A percentile compares a stretch with the other conserved stretches of the same genome.
Evolutionary conservation across 2,888 invertebrate genomes (phyloP).

Genomic region (Parelbella ahira): DNA sequence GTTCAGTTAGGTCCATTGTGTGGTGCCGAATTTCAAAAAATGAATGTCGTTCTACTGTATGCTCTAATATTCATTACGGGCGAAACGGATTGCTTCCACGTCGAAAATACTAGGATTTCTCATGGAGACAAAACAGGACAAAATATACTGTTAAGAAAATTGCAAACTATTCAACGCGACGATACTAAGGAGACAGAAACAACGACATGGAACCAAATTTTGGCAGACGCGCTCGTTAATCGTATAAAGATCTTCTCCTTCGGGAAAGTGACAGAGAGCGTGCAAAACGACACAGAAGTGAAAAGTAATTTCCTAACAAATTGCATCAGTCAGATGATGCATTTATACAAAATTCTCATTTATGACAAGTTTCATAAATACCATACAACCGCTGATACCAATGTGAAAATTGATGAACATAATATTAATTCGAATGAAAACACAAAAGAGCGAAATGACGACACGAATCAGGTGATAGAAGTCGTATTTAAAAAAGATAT

Average conservation of each 20-base stretch:
- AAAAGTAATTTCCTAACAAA: constrained; percentile 39
- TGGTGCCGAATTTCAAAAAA: constrained; percentile 47
- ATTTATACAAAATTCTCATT: constrained; percentile 51
- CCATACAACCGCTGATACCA: constrained; percentile 1
- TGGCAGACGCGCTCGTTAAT: constrained; percentile 61
- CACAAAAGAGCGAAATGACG: too few species aligned
- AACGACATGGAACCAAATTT: constrained; percentile 60
- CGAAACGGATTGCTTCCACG: constrained; percentile 42
- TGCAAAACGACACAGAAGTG: constrained; percentile 29
- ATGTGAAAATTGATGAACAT: constrained; percentile 24
- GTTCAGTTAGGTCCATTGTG: constrained; percentile 53
- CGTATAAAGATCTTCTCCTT: constrained; percentile 55
- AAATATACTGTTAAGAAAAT: constrained; percentile 58
- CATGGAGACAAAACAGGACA: constrained; percentile 43
- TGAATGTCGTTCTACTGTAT: constrained; percentile 53
- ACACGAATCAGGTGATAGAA: too few species aligned
- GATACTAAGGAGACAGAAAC: constrained; percentile 41
- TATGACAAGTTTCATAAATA: constrained; percentile 42
- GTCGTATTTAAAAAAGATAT: background rate
- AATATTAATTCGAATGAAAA: too few species aligned
- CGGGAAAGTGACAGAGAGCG: constrained; percentile 36
- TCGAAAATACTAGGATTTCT: constrained; percentile 36
- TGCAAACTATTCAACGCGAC: constrained; percentile 49
- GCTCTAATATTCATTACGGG: constrained; percentile 49
- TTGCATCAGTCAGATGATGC: constrained; percentile 46